Evolutionary conservation across 2,113 vertebrate species (phyloP).

Genomic region (Mobula hypostoma): DNA sequence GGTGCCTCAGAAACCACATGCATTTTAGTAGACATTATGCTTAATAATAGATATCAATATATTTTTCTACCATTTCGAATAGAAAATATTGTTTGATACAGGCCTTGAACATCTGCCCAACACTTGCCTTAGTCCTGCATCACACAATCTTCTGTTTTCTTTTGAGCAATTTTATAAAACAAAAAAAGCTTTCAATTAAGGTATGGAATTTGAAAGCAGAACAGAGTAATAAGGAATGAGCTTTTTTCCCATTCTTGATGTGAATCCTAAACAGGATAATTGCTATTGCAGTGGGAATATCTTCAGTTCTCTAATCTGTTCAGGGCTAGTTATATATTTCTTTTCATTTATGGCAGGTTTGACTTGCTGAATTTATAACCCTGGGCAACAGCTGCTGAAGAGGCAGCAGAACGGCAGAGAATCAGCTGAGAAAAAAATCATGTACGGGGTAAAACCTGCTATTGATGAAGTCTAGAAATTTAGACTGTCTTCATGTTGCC

Average conservation of each 20-base stretch:
- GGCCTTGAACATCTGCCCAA: neutral
- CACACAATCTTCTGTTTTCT: neutral
- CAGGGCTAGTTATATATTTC: neutral
- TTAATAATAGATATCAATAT: neutral
- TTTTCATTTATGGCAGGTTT: neutral
- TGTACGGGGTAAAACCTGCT: neutral
- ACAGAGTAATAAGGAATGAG: neutral
- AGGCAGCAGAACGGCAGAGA: too few relatives aligned
- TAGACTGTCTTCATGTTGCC: too few relatives aligned
- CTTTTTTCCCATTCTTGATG: neutral
- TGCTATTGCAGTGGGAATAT: neutral
- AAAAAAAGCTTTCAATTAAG: constrained; percentile 22
- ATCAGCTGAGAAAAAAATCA: too few relatives aligned
- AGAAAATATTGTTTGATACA: neutral
- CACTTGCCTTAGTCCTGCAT: neutral
- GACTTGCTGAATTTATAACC: neutral
- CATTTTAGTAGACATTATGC: neutral
- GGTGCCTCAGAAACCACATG: neutral
- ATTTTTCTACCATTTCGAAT: neutral
- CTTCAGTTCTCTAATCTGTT: neutral
- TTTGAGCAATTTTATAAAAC: neutral
- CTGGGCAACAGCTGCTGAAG: neutral
- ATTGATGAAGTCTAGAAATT: neutral
- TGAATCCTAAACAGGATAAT: constrained; percentile 8
- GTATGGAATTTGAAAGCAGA: neutral